Evolutionary conservation across 2,113 vertebrate genomes (phyloP).

Genomic region (Sapayoa aenigma): DNA sequence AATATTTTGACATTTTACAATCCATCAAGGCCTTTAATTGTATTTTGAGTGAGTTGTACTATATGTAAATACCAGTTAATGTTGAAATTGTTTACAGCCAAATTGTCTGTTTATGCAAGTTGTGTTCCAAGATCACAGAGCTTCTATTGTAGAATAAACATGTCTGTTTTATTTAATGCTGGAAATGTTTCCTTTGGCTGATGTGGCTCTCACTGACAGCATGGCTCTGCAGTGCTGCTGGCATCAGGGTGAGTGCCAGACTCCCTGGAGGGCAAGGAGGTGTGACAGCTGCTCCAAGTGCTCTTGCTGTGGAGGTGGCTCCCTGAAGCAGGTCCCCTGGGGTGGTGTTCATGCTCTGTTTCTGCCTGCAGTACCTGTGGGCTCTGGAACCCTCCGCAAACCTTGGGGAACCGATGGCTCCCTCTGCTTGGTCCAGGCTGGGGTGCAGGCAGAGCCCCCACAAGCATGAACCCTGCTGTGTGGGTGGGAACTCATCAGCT

Average conservation of each 20-base stretch:
- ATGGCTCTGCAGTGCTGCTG: neutral
- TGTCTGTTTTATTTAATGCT: conserved; percentile 71
- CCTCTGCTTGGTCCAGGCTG: fast-evolving
- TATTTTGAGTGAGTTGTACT: conserved; percentile 78
- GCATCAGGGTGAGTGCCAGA: neutral
- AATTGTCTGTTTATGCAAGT: conserved; percentile 82
- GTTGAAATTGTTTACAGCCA: conserved; percentile 78
- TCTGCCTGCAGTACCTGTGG: neutral
- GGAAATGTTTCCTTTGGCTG: conserved; percentile 46
- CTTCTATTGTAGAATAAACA: conserved; percentile 70
- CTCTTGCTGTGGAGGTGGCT: neutral
- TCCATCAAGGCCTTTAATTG: conserved; percentile 77
- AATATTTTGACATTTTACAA: conserved; percentile 71
- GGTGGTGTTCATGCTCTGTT: neutral
- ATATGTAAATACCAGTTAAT: conserved; percentile 79
- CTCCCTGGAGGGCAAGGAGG: neutral
- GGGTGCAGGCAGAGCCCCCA: neutral
- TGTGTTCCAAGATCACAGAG: conserved; percentile 67
- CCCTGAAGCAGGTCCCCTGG: neutral
- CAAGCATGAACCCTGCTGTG: neutral
- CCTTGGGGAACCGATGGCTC: neutral
- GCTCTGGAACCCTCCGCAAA: neutral
- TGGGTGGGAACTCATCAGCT: neutral
- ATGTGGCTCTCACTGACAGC: neutral
- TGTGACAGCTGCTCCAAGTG: neutral